Base-by-base conservation (phyloP, 2,797 vertebrate species). In the Lemur catta region DNA sequence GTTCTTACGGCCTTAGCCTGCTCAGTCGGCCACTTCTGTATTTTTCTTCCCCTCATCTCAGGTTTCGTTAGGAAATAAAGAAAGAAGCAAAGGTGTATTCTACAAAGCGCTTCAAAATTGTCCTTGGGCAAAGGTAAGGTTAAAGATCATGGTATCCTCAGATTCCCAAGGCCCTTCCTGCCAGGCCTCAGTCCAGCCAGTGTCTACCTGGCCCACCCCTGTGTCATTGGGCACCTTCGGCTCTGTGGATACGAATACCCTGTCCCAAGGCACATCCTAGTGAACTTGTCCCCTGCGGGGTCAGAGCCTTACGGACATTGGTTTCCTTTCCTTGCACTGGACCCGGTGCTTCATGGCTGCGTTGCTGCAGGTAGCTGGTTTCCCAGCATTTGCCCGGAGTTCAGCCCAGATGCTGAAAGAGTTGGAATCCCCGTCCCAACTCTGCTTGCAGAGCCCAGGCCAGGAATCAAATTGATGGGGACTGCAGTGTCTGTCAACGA, bases 71-170 rank as follows among this genome's bases (percentile, higher is more conserved):
- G 99, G 99, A 79, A 99, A 99, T 91, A 98, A 98, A 92, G 99
- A 99, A 97, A 99, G 99, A 97, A 99, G 99, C 96, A 99, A 97
- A 98, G 99, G 99, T 24, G 98, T 99, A 57, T 99, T 99, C 98
- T 99, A 99, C 96, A 99, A 99, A 98, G 99, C 99, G 0, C 98
- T 99, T 94, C 99, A 99, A 97, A 99, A 98, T 55, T 99, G 99
- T n/a, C 99, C 99, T 30, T 99, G 99, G 99, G 99, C 98, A 75
- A 99, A 99, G 99, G 99, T 99, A 98, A 99, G 98, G 84, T 20
- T 26, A 20, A 57, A 50, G 46, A 1, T 15, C 17, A 1, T 0
- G 24, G 24, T 35, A 0, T 26, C 52, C 30, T 38, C 57, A 48
- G 50, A 17, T 26, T 41, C 67, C 50, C 61, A 22, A 0, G 61